Evolutionary conservation across 2,888 invertebrate species (phyloP).

Genomic region (Ditylenchus weischeri): DNA sequence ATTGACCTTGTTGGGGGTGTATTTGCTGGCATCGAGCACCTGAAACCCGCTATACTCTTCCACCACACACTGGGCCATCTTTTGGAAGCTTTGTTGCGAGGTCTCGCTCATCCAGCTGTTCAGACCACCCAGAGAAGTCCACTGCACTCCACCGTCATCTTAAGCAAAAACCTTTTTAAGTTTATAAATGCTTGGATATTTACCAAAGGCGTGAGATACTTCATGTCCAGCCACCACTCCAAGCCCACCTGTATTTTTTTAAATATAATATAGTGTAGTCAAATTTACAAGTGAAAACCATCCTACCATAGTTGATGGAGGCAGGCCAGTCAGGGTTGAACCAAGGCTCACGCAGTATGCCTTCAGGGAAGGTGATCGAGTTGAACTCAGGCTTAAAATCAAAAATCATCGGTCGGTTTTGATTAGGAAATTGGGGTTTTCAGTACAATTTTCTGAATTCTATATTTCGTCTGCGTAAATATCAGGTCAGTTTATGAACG

Average conservation of each 20-base stretch:
- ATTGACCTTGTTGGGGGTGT: slow-evolving; percentile 39
- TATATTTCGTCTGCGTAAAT: too few species aligned
- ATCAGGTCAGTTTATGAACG: too few species aligned
- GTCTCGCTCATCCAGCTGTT: slow-evolving; percentile 45
- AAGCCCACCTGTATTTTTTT: background rate
- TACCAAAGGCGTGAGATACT: slow-evolving; percentile 33
- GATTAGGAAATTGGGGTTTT: background rate
- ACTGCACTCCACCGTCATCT: slow-evolving; percentile 50
- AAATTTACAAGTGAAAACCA: too few species aligned
- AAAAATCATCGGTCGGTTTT: slow-evolving; percentile 19
- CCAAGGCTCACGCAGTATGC: slow-evolving; percentile 50
- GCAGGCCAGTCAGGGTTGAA: slow-evolving; percentile 49
- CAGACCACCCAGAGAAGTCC: slow-evolving; percentile 46
- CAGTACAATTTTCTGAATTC: too few species aligned
- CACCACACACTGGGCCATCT: slow-evolving; percentile 38
- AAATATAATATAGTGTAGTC: too few species aligned
- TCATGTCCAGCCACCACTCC: slow-evolving; percentile 37
- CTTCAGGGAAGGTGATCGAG: slow-evolving; percentile 55
- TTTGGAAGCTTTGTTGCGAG: slow-evolving; percentile 34
- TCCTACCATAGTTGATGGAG: slow-evolving; percentile 37
- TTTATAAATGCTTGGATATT: too few species aligned
- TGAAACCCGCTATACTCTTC: slow-evolving; percentile 41
- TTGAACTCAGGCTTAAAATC: slow-evolving; percentile 29
- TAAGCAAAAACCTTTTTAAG: too few species aligned
- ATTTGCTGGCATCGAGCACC: slow-evolving; percentile 33